Percentiles rank a stretch among this genome's conserved stretches.
These are phyloP conservation scores for Brachystomella parvula DNA, from an alignment of 1,140 invertebrate species.

Conservation along the genomic window DNA sequence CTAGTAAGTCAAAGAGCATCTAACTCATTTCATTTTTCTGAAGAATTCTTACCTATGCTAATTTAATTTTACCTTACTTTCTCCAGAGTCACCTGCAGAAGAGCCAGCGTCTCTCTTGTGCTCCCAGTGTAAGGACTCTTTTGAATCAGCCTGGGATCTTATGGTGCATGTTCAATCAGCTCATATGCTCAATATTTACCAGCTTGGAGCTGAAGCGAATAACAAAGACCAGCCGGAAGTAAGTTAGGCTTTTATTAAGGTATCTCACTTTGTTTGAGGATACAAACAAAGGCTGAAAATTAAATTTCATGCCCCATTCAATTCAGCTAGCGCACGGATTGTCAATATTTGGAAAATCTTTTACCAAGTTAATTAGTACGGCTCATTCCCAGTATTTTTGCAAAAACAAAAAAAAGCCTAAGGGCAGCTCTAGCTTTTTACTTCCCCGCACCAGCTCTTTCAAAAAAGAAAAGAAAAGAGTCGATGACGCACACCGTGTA, in stretches of 20 bases:
- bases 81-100: slow-evolving; percentile 37
- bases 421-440: too few relatives aligned
- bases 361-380: too few relatives aligned
- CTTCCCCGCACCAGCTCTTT: too few relatives aligned
- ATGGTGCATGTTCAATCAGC: slow-evolving; percentile 69
- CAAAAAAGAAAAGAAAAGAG: too few relatives aligned
- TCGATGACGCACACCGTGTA: too few relatives aligned
- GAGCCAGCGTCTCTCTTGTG: slow-evolving; percentile 56
- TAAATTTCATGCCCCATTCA: too few relatives aligned
- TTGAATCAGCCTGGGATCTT: slow-evolving; percentile 65
- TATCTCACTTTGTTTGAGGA: slow-evolving; percentile 2
- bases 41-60: not conserved
- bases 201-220: slow-evolving; percentile 48
- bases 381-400: too few relatives aligned
- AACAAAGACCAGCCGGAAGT: not conserved
- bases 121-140: slow-evolving; percentile 68
- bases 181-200: slow-evolving; percentile 73
- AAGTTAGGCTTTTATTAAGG: too few relatives aligned
- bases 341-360: not conserved
- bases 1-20: slow-evolving; percentile 21
- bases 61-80: slow-evolving; percentile 5
- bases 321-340: not conserved
- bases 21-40: not conserved
- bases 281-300: too few relatives aligned
- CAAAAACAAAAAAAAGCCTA: not conserved